A percentile compares a stretch with the other conserved stretches of the same genome.
Evolutionary conservation across 2,113 vertebrate species (phyloP).

Genomic region (Hemiprocne comata): DNA sequence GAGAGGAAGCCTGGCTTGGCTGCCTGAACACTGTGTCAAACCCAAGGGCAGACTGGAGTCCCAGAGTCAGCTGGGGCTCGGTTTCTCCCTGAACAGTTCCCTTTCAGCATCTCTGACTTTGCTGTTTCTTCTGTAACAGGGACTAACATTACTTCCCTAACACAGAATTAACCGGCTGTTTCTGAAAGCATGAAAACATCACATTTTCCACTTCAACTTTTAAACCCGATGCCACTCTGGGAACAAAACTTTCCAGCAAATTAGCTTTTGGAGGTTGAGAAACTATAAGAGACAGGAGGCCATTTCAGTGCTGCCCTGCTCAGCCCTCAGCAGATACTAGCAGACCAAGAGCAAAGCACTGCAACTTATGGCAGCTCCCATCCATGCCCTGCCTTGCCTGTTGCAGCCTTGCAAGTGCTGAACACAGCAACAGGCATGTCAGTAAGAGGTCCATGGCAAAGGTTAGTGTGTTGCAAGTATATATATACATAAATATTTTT

Average conservation of each 20-base stretch:
- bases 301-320: not conserved
- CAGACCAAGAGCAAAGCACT: not conserved
- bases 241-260: constrained; percentile 22
- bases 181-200: constrained; percentile 24
- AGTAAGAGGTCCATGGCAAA: not conserved
- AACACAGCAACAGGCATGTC: not conserved
- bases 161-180: constrained; percentile 13
- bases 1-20: not conserved
- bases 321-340: not conserved
- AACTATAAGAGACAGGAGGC: not conserved
- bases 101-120: not conserved
- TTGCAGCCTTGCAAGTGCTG: not conserved
- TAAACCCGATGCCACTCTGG: constrained; percentile 23
- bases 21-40: not conserved
- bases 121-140: not conserved
- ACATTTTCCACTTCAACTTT: not conserved
- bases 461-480: not conserved
- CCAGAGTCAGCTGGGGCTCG: not conserved
- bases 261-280: not conserved
- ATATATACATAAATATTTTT: not conserved
- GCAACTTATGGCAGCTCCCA: not conserved
- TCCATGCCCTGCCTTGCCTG: not conserved
- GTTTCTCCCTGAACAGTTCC: not conserved
- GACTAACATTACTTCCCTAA: constrained; percentile 29
- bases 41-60: not conserved